phyloP scores from a whole-genome alignment of 2,113 vertebrate species.

The Micronisus gabar region DNA sequence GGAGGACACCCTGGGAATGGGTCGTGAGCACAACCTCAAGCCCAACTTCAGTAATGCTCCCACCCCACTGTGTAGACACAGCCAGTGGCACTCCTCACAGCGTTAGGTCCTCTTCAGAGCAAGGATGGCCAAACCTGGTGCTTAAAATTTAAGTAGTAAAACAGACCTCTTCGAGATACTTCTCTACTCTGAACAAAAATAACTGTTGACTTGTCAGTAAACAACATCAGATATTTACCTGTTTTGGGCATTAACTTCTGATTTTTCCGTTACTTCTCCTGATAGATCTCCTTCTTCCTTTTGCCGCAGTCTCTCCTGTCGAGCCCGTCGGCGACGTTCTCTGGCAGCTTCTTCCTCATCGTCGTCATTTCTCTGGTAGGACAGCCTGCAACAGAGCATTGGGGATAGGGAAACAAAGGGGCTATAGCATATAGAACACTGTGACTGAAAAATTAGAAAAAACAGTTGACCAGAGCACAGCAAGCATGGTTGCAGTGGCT shows the following conservation, averaged over 20 bases:
- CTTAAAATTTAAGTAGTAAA: background rate
- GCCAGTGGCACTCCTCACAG: background rate
- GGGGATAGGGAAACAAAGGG: background rate
- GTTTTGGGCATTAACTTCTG: conserved; percentile 84
- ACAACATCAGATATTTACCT: conserved; percentile 73
- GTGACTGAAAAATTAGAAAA: background rate
- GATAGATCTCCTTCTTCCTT: conserved; percentile 80
- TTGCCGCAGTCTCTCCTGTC: conserved; percentile 87
- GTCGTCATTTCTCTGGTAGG: conserved; percentile 82
- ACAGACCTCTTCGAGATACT: background rate
- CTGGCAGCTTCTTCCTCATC: conserved; percentile 95
- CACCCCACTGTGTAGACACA: background rate
- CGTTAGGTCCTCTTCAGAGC: background rate
- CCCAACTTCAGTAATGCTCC: background rate
- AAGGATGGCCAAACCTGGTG: background rate
- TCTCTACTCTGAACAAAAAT: background rate
- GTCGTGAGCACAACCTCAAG: background rate
- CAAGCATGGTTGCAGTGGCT: background rate
- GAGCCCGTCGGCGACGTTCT: conserved; percentile 89
- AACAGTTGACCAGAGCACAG: background rate
- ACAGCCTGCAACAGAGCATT: conserved; percentile 74
- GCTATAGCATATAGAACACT: background rate
- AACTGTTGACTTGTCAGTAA: background rate
- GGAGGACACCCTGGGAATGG: background rate
- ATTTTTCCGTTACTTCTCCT: conserved; percentile 73